phyloP scores from a whole-genome alignment of 2,888 invertebrate genomes.

The Anodontia alba region DNA sequence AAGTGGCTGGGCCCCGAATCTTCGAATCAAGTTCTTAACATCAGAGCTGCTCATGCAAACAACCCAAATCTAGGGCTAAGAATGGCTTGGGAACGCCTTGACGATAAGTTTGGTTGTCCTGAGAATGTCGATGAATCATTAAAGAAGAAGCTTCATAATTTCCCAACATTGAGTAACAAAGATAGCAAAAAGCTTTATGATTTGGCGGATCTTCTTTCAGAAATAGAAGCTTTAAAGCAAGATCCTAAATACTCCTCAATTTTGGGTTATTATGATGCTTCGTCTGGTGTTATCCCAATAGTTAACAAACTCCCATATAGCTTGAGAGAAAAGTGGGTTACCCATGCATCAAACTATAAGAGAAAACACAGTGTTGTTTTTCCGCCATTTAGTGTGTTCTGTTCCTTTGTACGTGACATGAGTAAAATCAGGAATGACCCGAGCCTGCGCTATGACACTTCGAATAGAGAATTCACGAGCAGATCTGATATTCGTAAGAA shows the following conservation, averaged over 20 bases:
- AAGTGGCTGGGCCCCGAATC: slow-evolving; percentile 42
- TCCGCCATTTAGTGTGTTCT: slow-evolving; percentile 23
- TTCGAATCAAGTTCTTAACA: slow-evolving; percentile 30
- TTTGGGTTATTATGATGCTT: slow-evolving; percentile 27
- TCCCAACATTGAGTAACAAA: slow-evolving; percentile 23
- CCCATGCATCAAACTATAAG: slow-evolving; percentile 23
- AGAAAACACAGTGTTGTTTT: slow-evolving; percentile 3
- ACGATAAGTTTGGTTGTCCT: slow-evolving; percentile 43
- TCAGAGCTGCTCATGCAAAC: slow-evolving; percentile 33
- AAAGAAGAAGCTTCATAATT: slow-evolving; percentile 18
- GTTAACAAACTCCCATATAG: slow-evolving; percentile 19
- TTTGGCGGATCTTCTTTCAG: slow-evolving; percentile 18
- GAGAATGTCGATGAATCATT: slow-evolving; percentile 26
- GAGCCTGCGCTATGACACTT: slow-evolving; percentile 14
- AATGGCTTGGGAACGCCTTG: slow-evolving; percentile 35
- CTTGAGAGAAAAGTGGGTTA: slow-evolving; percentile 27
- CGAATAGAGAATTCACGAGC: neutral
- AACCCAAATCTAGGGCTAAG: slow-evolving; percentile 22
- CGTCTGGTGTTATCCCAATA: slow-evolving; percentile 25
- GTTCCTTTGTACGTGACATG: slow-evolving; percentile 2
- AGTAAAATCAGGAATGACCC: slow-evolving; percentile 30
- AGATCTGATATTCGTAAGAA: neutral
- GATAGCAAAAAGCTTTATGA: slow-evolving; percentile 23
- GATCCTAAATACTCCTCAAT: slow-evolving; percentile 15
- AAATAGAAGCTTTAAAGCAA: slow-evolving; percentile 22